Evolutionary conservation across 1,140 invertebrate species (phyloP).

Genomic region (Rhyzopertha dominica): DNA sequence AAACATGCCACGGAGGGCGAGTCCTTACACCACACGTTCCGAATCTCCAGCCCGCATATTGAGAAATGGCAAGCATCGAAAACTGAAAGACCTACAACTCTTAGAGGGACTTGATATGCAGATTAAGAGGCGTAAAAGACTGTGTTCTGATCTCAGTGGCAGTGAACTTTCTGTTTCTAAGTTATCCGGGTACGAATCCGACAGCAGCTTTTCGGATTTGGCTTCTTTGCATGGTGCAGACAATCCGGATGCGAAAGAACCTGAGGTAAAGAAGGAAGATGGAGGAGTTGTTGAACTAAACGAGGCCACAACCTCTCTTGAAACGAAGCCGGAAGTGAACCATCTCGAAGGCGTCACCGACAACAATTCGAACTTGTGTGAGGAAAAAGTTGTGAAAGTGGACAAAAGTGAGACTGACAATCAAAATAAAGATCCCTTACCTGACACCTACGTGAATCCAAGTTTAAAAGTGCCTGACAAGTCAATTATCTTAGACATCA

Average conservation of each 20-base stretch:
- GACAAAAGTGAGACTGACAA: slow-evolving; percentile 33
- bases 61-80: slow-evolving; percentile 59
- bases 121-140: slow-evolving; percentile 50
- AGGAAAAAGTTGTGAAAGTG: slow-evolving; percentile 36
- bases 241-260: slow-evolving; percentile 43
- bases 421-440: slow-evolving; percentile 14
- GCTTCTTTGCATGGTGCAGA: slow-evolving; percentile 45
- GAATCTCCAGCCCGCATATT: slow-evolving; percentile 52
- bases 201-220: slow-evolving; percentile 55
- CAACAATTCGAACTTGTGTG: slow-evolving; percentile 38
- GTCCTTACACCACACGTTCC: slow-evolving; percentile 53
- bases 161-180: slow-evolving; percentile 51
- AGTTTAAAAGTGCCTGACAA: slow-evolving; percentile 44
- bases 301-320: slow-evolving; percentile 4
- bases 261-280: slow-evolving; percentile 20
- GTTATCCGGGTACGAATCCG: slow-evolving; percentile 55
- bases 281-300: slow-evolving; percentile 4
- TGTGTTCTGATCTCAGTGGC: slow-evolving; percentile 54
- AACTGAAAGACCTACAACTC: slow-evolving; percentile 48
- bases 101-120: slow-evolving; percentile 51
- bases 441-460: slow-evolving; percentile 35
- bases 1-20: slow-evolving; percentile 43
- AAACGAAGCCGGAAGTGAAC: slow-evolving; percentile 13
- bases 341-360: slow-evolving; percentile 25
- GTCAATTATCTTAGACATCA: slow-evolving; percentile 44